Conservation (phyloP, 2,797 vertebrate genomes). For the Danio aesculapii region DNA sequence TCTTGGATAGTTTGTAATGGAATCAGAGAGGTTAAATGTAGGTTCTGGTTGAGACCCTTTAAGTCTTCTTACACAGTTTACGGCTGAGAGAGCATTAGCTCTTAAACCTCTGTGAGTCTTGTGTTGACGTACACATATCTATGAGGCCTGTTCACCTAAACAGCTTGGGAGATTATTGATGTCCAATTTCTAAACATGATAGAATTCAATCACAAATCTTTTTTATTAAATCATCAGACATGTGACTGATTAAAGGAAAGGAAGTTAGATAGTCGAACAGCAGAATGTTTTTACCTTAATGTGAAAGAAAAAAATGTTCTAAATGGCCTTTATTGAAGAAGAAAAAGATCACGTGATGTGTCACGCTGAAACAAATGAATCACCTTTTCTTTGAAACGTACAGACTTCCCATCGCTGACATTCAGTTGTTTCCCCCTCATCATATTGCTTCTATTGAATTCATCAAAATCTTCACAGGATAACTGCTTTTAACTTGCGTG, state of each 20-base stretch:
- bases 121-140: not conserved
- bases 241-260: not conserved
- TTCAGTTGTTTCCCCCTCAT: not conserved
- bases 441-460: not conserved
- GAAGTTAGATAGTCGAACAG: not conserved
- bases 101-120: not conserved
- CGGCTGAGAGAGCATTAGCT: conserved; percentile 15
- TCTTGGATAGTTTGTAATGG: not conserved
- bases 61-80: not conserved
- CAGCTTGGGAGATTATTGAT: not conserved
- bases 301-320: not conserved
- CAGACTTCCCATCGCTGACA: not conserved
- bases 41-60: not conserved
- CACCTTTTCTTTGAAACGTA: not conserved
- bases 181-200: not conserved
- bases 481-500: not conserved
- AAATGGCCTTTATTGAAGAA: not conserved
- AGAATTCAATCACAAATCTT: not conserved
- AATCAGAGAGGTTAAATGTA: not conserved
- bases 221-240: not conserved
- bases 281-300: not conserved
- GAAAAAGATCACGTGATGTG: not conserved
- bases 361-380: not conserved
- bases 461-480: not conserved
- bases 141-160: not conserved